Base-by-base conservation (phyloP, 2,113 vertebrate species). In the Helogale parvula region DNA sequence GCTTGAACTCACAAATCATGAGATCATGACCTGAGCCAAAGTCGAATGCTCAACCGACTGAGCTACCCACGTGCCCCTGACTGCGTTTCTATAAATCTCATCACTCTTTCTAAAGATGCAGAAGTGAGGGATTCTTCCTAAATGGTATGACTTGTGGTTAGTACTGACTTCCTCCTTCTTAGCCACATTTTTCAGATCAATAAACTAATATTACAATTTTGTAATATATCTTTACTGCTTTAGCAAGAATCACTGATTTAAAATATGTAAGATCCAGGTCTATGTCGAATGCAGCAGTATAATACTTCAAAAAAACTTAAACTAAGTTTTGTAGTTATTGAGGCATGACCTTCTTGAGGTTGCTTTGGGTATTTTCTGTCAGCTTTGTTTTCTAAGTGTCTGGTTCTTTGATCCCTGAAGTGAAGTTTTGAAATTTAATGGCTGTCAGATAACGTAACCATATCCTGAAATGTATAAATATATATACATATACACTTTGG, bases 341-440 rank as follows among this genome's bases (percentile, higher is more conserved):
- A 93, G 21, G 16, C 31, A 69, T 47, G 27, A 31, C 54, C 65
- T 93, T 98, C 65, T 50, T 92, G 16, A 90, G 31, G 35, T 54
- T 94, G 3, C 54, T 63, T 77, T 65, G 0, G 14, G 76, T 95
- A 21, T 60, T 72, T 23, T 96, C 79, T 95, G 90, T 92, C 54
- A 94, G 82, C 31, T 96, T 96, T 96, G 50, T 82, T 96, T 88
- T 80, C 60, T 81, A 63, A 72, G 25, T 47, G 12, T 88, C 21
- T 88, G 19, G 31, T 90, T 95, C 25, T 68, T 88, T 95, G 65
- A 93, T 81, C 69, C 85, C 65, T 88, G 35, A 93, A 94, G 60
- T 74, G n/a, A 82, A 85, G 19, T 84, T 84, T 31, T 71, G 29
- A 88, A 72, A 79, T 84, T 80, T 90, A 96, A 84, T 88, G 76